Base-by-base conservation (phyloP, 1,140 invertebrate genomes). In the Pachypsylla venusta region DNA sequence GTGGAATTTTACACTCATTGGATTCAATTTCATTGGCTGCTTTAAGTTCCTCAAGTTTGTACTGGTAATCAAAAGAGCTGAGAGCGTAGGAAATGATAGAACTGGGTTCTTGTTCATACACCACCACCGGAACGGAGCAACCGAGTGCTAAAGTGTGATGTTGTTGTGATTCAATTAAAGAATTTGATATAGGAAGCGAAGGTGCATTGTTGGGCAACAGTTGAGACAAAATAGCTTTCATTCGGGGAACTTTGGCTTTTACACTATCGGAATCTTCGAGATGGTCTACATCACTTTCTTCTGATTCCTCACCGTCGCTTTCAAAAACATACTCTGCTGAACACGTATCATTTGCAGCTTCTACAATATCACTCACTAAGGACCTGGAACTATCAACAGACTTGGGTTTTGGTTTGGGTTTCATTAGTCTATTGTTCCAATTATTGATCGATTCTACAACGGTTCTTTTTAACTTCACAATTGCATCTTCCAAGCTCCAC, bases 51-150 rank as follows among this genome's bases (percentile, higher is more conserved):
- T 79, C 74, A 13, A 84, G 63, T 1, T 75, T 70, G 35, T 76
- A 77, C 59, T 82, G 81, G 65, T 89, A 89, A 35, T 88, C 85
- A 20, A 70, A 67, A 0, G 83, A 85, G 58, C 81, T 78, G 1
- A 95, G 67, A 3, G 88, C 79, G 68, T 89, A 92, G 0, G 91
- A 87, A 59, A 95, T 89, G 53, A 95, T 85, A 1, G 91, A 93
- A 62, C 89, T 91, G 1, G 86, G 83, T 69, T 96, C 89, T 14
- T 79, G 79, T 68, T 93, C 89, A 62, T 85, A 83, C 0, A 94
- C 84, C 12, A 88, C 75, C 7, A 93, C 76, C 1, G 86, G 85
- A 16, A 86, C 77, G 28, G 76, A 74, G 7, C 77, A 68, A 27
- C 77, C 75, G 35, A 73, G 59, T 10, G 42, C 42, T 48, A 48